Evolutionary conservation across 1,140 invertebrate species (phyloP).

Genomic region (Myzus persicae): DNA sequence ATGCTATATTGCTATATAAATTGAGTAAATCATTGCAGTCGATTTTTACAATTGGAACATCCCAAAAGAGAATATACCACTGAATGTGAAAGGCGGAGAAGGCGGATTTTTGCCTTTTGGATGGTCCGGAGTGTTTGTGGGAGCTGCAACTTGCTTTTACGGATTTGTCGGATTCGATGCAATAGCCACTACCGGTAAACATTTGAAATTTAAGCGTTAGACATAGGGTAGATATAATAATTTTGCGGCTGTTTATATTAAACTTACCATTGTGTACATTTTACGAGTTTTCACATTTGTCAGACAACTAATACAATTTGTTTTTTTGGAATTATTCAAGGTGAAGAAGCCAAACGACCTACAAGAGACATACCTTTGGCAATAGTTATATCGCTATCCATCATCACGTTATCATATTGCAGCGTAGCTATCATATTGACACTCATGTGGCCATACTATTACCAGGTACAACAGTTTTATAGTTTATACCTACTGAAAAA

Average conservation of each 20-base stretch:
- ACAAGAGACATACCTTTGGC: conserved; percentile 88
- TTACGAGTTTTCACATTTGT: not conserved
- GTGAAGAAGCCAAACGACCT: conserved; percentile 77
- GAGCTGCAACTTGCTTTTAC: conserved; percentile 86
- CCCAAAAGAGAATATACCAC: conserved; percentile 68
- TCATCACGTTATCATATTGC: conserved; percentile 88
- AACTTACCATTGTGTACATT: not conserved
- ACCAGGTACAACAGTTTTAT: conserved; percentile 66
- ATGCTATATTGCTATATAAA: not conserved
- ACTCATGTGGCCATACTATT: conserved; percentile 88
- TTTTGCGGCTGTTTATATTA: not conserved
- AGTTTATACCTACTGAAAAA: not conserved
- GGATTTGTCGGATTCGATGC: conserved; percentile 92
- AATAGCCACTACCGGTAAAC: conserved; percentile 76
- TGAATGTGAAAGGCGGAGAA: conserved; percentile 67
- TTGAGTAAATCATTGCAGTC: conserved; percentile 64
- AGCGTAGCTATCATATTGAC: conserved; percentile 86
- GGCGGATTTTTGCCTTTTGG: conserved; percentile 88
- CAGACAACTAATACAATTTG: not conserved
- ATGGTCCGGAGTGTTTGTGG: conserved; percentile 78
- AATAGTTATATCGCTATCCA: conserved; percentile 81
- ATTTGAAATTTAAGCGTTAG: not conserved
- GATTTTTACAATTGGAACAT: conserved; percentile 75
- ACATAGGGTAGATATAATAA: not conserved
- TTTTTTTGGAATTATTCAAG: conserved; percentile 55